A percentile compares a stretch with the other conserved stretches of the same genome.
phyloP scores from a whole-genome alignment of 1,140 invertebrate genomes.

The Coboldia fuscipes region DNA sequence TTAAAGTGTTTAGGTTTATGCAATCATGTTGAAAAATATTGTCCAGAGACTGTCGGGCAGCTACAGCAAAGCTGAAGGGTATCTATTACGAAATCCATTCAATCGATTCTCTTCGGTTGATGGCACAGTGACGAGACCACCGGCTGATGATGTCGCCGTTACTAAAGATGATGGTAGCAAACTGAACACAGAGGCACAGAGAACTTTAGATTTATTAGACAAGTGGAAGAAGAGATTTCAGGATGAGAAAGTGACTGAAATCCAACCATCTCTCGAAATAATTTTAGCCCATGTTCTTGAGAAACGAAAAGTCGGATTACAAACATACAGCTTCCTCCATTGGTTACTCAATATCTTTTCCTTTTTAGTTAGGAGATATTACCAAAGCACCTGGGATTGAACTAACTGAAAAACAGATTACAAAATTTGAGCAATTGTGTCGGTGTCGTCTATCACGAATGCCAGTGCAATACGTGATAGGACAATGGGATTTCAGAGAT shows the following conservation, averaged over 20 bases:
- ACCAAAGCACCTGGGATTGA: conserved; percentile 9
- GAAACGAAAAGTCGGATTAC: conserved; percentile 13
- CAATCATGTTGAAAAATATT: too few species aligned
- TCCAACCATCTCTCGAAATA: conserved; percentile 19
- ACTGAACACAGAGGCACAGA: too few species aligned
- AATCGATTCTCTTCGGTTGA: too few species aligned
- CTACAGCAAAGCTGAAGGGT: too few species aligned
- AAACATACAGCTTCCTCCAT: neutral
- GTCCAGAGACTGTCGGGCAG: too few species aligned
- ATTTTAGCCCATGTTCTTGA: conserved; percentile 20
- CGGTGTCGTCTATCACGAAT: conserved; percentile 26
- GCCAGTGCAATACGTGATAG: conserved; percentile 51
- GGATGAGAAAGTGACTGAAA: conserved; percentile 15
- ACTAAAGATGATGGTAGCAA: too few species aligned
- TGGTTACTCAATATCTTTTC: conserved; percentile 3
- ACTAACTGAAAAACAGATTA: conserved; percentile 11
- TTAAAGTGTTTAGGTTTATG: too few species aligned
- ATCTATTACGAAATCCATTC: too few species aligned
- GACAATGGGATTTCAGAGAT: conserved; percentile 50
- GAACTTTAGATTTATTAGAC: too few species aligned
- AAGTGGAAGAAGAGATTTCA: conserved; percentile 16
- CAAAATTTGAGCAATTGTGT: conserved; percentile 15
- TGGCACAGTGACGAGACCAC: too few species aligned
- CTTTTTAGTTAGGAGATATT: conserved; percentile 9
- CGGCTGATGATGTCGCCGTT: too few species aligned